A percentile compares a stretch with the other conserved stretches of the same genome.
Conservation (phyloP, 1,140 invertebrate genomes). For the Neotoxoptera formosana region DNA sequence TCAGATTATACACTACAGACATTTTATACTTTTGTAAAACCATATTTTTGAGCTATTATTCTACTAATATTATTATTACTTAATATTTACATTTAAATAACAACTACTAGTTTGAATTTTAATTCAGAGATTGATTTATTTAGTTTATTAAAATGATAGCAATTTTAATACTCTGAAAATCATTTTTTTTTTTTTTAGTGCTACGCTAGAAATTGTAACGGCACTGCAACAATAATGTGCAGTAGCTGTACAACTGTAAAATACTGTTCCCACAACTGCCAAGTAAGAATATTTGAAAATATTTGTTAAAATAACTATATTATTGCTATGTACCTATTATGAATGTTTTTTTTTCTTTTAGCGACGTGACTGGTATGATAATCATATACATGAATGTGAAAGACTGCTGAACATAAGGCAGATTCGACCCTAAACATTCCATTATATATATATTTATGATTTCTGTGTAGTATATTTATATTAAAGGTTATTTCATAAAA, state of each 20-base stretch:
- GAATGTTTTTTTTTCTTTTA: neutral
- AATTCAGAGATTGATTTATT: no score
- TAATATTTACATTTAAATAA: neutral
- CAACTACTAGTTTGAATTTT: neutral
- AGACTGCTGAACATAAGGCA: neutral
- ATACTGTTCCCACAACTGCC: constrained; percentile 17
- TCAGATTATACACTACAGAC: no score
- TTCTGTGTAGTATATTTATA: neutral
- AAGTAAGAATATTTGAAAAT: constrained; percentile 17
- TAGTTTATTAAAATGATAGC: no score
- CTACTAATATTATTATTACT: no score
- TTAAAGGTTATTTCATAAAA: no score
- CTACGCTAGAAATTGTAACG: neutral
- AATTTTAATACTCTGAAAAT: neutral
- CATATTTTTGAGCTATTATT: no score
- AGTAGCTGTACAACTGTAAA: neutral
- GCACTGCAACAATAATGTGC: constrained; percentile 1
- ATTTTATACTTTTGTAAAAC: no score
- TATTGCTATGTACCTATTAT: neutral
- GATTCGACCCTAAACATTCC: neutral
- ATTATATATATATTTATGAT: neutral
- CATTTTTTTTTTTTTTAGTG: constrained; percentile 3
- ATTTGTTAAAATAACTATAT: neutral
- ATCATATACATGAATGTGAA: constrained; percentile 14
- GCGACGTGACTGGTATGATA: neutral